Conservation (phyloP, 2,113 vertebrate species). For the Urocolius indicus region DNA sequence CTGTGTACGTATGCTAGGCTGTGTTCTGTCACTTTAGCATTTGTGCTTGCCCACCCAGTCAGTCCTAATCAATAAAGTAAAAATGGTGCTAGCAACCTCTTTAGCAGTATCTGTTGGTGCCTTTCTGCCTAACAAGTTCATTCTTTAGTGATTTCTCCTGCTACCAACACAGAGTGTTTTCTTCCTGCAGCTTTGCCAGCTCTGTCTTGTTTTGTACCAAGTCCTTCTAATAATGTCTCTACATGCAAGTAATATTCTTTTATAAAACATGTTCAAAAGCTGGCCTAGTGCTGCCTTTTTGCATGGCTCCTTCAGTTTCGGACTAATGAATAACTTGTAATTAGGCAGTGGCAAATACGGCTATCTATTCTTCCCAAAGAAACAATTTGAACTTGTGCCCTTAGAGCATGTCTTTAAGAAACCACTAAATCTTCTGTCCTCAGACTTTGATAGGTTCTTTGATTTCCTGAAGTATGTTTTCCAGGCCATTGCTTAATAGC, state of each 20-base stretch:
- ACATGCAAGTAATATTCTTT: neutral
- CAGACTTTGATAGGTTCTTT: constrained; percentile 12
- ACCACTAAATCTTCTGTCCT: constrained; percentile 18
- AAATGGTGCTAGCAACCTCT: neutral
- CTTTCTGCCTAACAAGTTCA: neutral
- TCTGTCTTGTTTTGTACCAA: neutral
- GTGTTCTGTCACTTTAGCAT: neutral
- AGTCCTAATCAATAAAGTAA: neutral
- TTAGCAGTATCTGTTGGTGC: neutral
- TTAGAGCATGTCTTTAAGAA: constrained; percentile 18
- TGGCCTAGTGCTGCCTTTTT: constrained; percentile 14
- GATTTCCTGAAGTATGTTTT: constrained; percentile 48
- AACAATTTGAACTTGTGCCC: constrained; percentile 25
- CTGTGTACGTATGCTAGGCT: neutral
- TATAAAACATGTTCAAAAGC: constrained; percentile 6
- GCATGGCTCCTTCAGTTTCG: constrained; percentile 21
- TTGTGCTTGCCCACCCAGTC: neutral
- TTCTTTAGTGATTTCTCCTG: neutral
- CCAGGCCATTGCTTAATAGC: neutral
- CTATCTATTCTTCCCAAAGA: constrained; percentile 34
- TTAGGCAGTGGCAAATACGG: constrained; percentile 50
- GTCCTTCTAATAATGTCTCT: neutral
- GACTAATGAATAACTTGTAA: constrained; percentile 39
- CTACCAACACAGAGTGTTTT: neutral
- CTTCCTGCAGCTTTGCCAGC: neutral